Evolutionary conservation across 2,113 vertebrate species (phyloP).

Genomic region (Lepidothrix coronata): DNA sequence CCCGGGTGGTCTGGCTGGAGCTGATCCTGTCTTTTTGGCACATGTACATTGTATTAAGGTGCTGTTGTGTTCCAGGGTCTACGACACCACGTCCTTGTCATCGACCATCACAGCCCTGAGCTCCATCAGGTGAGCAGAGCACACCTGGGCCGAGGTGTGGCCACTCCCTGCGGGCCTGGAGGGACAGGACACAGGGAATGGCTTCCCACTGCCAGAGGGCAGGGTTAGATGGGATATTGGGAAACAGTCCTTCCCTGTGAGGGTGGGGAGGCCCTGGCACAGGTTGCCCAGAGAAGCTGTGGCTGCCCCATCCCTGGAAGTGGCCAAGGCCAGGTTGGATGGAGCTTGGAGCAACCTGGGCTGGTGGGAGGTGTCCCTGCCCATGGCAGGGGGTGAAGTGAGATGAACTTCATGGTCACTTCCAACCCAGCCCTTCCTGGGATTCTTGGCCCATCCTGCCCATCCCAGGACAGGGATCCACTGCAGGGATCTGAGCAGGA

Average conservation of each 20-base stretch:
- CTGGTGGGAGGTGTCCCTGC: background rate
- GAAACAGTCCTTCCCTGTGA: background rate
- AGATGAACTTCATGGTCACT: background rate
- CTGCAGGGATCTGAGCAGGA: background rate
- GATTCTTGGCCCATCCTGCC: background rate
- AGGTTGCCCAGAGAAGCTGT: background rate
- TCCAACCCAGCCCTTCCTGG: background rate
- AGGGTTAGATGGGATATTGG: accelerated
- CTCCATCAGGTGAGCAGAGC: constrained; percentile 72
- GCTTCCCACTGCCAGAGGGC: background rate
- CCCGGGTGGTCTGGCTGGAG: background rate
- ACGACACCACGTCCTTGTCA: constrained; percentile 77
- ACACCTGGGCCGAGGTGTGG: accelerated
- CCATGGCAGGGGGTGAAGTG: background rate
- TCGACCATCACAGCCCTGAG: constrained; percentile 47
- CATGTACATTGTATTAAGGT: accelerated
- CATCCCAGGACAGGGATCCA: background rate
- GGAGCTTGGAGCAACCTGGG: background rate
- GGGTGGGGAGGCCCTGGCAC: background rate
- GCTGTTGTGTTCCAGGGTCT: constrained; percentile 73
- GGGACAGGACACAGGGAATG: background rate
- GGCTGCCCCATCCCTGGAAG: background rate
- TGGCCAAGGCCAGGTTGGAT: accelerated
- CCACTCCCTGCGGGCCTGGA: background rate
- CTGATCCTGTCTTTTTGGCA: too few relatives aligned